Evolutionary conservation across 2,113 vertebrate genomes (phyloP), one percentile per base, ranked within the genome.

Genomic region (Astur gentilis): DNA sequence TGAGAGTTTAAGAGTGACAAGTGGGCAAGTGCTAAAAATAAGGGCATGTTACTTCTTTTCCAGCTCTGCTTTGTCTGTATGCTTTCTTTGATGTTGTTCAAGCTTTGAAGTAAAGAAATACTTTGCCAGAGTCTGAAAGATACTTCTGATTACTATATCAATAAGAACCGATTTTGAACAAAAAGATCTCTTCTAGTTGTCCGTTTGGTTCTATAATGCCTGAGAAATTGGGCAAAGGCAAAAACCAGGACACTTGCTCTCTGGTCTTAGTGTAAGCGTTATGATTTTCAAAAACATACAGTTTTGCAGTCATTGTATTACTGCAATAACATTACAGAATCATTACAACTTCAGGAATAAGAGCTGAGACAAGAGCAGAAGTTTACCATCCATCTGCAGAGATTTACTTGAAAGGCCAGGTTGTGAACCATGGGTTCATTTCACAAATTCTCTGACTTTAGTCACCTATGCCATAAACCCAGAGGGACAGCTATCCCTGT

Each of bases 21-120:
- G 97, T 95, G 96, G 96, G 94, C 95, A 96, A 94, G 71, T 77
- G 89, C 96, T 97, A 95, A 96, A 95, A 97, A 96, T 96, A 95
- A 97, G 96, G 95, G 87, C 87, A 95, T 85, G 64, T 77, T 95
- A 95, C 89, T 96, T 96, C 91, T 89, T 93, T 93, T 95, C 91
- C 82, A 87, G 11, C 54, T 62, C 40, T 95, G 85, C 91, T 95
- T 97, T 97, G 94, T 94, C 72, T 95, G 87, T 65, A 49, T 77
- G 81, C 70, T 93, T 94, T 65, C 91, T 95, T 95, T 90, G 73
- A 83, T 87, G 77, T 78, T 92, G 65, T 89, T 87, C 80, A 83
- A 85, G 84, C 89, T 95, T 95, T 93, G 93, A 96, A 90, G 85
- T 90, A 83, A 82, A 87, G 49, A 94, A 87, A 73, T 89, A 85